Base-by-base conservation (phyloP, 2,797 vertebrate genomes). In the Chaetophractus vellerosus region DNA sequence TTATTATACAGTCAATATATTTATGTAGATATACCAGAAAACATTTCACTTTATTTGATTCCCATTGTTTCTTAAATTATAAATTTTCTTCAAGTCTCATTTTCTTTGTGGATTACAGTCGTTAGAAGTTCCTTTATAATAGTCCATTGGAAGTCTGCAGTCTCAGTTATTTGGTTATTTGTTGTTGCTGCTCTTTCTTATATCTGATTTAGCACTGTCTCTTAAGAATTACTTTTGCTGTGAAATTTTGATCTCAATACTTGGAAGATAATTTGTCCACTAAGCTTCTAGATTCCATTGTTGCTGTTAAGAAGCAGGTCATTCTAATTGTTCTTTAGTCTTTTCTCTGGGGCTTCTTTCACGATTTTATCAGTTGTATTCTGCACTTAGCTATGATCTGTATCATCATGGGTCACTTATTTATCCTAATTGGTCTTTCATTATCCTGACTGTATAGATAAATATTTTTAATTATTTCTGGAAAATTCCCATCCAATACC, bases 381-480 rank as follows among this genome's bases (percentile, higher is more conserved):
- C 48, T 88, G 6, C 36, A 84, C 9, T 88, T 69, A 90, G 6
- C 16, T 72, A 8, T 57, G 14, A 59, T 50, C 55, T 68, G 16
- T 87, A 26, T n/a, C 79, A 15, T 24, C 63, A 52, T 6, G 15
- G 31, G 36, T 82, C 14, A 57, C 4, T 78, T 84, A 78, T 72
- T 81, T 93, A 86, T 86, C 26, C 36, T 57, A 9, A 71, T 66
- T 89, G 36, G 52, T 50, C 41, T 84, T 71, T 48, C 63, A 81
- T 75, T 91, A 81, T 61, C 72, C 64, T 80, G 18, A 74, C 31
- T 72, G 21, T 74, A 7, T 48, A 21, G 26, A 64, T 84, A 85
- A 94, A 6, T 96, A n/a, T 92, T 80, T 95, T 97, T 90, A 84
- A 55, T 79, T 90, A 76, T 90, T 92, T 96, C 55, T 63, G 45